Evolutionary conservation across 2,888 invertebrate species (phyloP), one percentile per base, ranked within the genome.

Genomic region (Glomeris marginata): DNA sequence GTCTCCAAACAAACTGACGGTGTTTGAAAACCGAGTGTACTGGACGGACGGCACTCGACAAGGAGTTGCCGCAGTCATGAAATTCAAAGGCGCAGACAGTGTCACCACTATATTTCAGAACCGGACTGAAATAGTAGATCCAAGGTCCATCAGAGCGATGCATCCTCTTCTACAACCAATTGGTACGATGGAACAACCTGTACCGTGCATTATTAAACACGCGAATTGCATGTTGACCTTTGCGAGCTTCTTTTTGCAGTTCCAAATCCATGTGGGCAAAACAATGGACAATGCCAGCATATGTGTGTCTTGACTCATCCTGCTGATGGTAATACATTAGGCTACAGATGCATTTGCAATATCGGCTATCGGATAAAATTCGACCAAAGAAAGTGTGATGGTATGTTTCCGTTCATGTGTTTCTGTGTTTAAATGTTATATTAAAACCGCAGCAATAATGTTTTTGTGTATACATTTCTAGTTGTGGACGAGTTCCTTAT

Each of bases 31-130:
- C 61, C 72, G 81, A 28, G 79, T 92, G 5, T 91, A 78, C 68
- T 92, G 91, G 88, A 87, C 90, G 0, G 91, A 91, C 61, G 81
- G 80, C 56, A 88, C 86, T 1, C 87, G 90, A 60, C 86, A 87
- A 63, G 85, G 87, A 1, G 78, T 90, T 40, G 80, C 86, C 74
- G 81, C 84, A 1, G 84, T 88, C 8, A 83, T 86, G 64, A 87
- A 88, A 64, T 88, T 78, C 62, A 79, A 81, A 54, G 85, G 85
- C 1, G 76, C 82, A 34, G 74, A 78, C 20, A 81, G 82, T 50
- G 83, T 87, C 42, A 79, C 83, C 57, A 77, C 80, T 1, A 78
- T 88, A 18, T 85, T 82, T 64, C 81, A 84, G 58, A 79, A 81
- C 65, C 77, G 80, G 57, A 84, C 85, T 55, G 78, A 85, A 43